These are phyloP conservation scores for Lymantria dispar DNA, from an alignment of 2,888 invertebrate species.

Conservation along the genomic window DNA sequence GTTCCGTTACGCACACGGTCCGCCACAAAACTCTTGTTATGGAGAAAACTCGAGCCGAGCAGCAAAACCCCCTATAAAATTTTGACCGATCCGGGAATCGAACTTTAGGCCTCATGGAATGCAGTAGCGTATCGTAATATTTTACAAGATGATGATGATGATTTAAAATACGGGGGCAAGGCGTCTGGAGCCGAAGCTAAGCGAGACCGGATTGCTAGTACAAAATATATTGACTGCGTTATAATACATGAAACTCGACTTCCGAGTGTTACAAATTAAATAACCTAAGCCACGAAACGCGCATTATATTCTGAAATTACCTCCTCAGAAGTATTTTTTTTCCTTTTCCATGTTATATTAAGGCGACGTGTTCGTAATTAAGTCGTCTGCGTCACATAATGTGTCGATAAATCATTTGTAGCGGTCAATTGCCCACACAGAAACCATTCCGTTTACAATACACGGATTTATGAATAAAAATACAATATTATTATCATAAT, in stretches of 20 bases:
- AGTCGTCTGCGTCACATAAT: constrained; percentile 53
- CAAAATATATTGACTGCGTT: background rate
- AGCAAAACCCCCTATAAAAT: no score
- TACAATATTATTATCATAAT: background rate
- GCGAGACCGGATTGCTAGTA: no score
- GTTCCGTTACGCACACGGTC: no score
- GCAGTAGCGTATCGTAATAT: no score
- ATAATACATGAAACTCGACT: background rate
- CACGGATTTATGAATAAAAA: constrained; percentile 2
- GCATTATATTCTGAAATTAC: constrained; percentile 15
- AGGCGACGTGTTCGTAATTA: constrained; percentile 47
- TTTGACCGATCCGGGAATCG: no score
- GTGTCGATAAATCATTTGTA: constrained; percentile 53
- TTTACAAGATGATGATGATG: no score
- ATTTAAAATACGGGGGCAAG: no score
- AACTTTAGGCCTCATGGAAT: no score
- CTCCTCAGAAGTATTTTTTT: constrained; percentile 16
- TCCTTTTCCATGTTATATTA: constrained; percentile 13
- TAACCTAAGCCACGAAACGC: background rate
- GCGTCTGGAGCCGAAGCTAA: no score
- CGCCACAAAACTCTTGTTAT: no score
- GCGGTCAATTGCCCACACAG: constrained; percentile 42
- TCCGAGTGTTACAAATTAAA: constrained; percentile 1
- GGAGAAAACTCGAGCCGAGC: no score
- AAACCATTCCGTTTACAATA: constrained; percentile 8